Conservation (phyloP, 2,888 invertebrate genomes). For the Hirtodrosophila trivittata region DNA sequence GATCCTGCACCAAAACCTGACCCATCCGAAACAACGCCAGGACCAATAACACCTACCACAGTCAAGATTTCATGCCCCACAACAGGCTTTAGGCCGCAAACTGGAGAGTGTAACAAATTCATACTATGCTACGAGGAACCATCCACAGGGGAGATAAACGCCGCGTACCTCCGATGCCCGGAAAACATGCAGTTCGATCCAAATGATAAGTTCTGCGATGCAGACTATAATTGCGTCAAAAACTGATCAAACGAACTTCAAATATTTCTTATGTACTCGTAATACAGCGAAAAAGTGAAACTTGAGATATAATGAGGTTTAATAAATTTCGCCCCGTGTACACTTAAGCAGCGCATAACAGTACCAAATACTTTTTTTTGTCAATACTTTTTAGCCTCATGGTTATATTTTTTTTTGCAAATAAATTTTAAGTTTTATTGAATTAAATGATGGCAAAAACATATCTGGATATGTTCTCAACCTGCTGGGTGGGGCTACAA, state of each 20-base stretch:
- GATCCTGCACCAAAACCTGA: too few species aligned
- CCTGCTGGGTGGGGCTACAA: too few species aligned
- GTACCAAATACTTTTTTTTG: slow-evolving; percentile 28
- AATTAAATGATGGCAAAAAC: slow-evolving; percentile 35
- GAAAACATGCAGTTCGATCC: slow-evolving; percentile 62
- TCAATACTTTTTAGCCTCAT: slow-evolving; percentile 10
- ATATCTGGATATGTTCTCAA: slow-evolving; percentile 14
- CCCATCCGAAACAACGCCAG: too few species aligned
- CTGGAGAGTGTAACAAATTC: slow-evolving; percentile 57
- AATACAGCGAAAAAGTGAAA: too few species aligned
- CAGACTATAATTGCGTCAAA: slow-evolving; percentile 39
- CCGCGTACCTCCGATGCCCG: slow-evolving; percentile 52
- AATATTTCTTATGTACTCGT: not conserved
- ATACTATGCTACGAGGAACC: slow-evolving; percentile 47
- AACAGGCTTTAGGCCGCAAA: slow-evolving; percentile 60
- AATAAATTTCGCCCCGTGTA: too few species aligned
- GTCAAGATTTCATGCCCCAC: slow-evolving; percentile 49
- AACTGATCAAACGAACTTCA: not conserved
- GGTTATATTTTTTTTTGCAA: slow-evolving; percentile 20
- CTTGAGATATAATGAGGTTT: too few species aligned
- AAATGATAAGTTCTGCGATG: slow-evolving; percentile 40
- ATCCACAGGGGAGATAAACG: not conserved
- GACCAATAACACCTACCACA: not conserved
- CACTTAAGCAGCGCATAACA: slow-evolving; percentile 22
- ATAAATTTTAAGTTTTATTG: slow-evolving; percentile 59